Evolutionary conservation across 2,888 invertebrate genomes (phyloP).

Genomic region (Prosapia bicincta): DNA sequence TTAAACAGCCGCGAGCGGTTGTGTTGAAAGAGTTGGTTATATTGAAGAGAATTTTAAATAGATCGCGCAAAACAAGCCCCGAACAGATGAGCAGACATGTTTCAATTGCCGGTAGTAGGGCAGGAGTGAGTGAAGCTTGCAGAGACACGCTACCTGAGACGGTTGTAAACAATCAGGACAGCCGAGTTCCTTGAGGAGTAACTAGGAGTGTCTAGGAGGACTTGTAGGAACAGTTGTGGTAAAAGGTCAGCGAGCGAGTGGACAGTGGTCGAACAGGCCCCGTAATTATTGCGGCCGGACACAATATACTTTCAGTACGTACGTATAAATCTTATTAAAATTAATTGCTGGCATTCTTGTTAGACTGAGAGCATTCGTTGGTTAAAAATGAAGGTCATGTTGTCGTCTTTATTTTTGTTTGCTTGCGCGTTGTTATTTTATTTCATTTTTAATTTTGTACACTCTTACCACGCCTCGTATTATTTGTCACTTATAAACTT

Average conservation of each 20-base stretch:
- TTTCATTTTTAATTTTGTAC: too few species aligned
- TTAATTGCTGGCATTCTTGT: not conserved
- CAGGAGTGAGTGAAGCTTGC: not conserved
- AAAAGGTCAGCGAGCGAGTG: not conserved
- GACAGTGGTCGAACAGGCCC: not conserved
- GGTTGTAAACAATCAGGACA: not conserved
- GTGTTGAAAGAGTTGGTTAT: constrained; percentile 14
- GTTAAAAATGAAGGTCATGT: not conserved
- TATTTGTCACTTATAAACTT: too few species aligned
- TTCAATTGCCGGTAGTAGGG: not conserved
- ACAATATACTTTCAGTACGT: not conserved
- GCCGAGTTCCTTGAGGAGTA: not conserved
- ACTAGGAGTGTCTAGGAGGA: not conserved
- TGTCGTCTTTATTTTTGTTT: too few species aligned
- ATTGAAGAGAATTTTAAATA: constrained; percentile 25
- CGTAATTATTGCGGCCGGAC: too few species aligned
- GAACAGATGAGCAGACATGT: not conserved
- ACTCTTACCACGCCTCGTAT: too few species aligned
- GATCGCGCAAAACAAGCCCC: constrained; percentile 12
- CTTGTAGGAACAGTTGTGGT: not conserved
- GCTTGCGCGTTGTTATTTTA: too few species aligned
- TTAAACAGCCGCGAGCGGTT: constrained; percentile 3
- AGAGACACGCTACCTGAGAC: not conserved
- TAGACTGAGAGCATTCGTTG: not conserved
- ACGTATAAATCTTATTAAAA: not conserved